phyloP scores from a whole-genome alignment of 30 jellyfish, hydroid and myxozoan species.

The Nemopilema nomurai region DNA sequence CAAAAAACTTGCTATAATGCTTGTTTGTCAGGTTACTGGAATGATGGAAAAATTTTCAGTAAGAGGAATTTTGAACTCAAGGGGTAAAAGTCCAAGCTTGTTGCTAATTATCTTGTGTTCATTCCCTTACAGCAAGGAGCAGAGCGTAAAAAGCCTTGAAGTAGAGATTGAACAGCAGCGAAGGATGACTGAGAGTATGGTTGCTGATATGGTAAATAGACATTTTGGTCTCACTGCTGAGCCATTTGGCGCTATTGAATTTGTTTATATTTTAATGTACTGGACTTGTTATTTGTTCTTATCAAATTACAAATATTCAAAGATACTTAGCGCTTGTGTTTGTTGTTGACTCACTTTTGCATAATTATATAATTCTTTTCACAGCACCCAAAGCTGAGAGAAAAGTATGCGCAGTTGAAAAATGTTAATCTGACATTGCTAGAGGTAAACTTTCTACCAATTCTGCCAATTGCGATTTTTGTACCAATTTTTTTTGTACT shows the following conservation, averaged over 20 bases:
- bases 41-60: no score
- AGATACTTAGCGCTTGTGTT: no score
- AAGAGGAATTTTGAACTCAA: no score
- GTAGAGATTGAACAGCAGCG: conserved; percentile 92
- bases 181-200: conserved; percentile 96
- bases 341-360: no score
- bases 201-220: conserved; percentile 91
- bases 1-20: no score
- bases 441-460: conserved; percentile 59
- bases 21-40: no score
- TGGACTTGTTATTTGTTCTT: not conserved
- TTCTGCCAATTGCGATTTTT: no score
- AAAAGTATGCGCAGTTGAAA: conserved; percentile 88
- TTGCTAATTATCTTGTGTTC: not conserved
- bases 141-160: conserved; percentile 65
- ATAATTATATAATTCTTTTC: no score
- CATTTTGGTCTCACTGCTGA: not conserved
- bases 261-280: not conserved
- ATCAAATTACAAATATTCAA: no score
- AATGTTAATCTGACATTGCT: conserved; percentile 74
- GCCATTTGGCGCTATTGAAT: not conserved
- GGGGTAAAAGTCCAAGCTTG: no score
- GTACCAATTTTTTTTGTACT: no score
- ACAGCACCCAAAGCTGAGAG: conserved; percentile 84
- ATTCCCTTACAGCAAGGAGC: conserved; percentile 77